Evolutionary conservation across 2,888 invertebrate species (phyloP).

Genomic region (Drosophila testacea): DNA sequence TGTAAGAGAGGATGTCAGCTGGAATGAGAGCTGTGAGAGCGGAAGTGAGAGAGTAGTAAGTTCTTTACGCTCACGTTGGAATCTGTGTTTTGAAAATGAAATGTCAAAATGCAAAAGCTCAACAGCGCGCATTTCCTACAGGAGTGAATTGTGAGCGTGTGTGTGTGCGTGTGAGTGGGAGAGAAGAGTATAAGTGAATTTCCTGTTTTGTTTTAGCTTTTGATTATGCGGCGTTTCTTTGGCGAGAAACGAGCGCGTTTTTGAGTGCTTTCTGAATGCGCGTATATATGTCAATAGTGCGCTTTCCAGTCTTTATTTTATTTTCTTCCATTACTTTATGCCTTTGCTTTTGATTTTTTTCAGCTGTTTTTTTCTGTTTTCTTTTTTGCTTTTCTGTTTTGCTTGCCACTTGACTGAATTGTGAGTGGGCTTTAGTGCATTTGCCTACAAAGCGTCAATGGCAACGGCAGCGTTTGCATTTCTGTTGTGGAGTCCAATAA

Average conservation of each 20-base stretch:
- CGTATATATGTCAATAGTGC: slow-evolving; percentile 84
- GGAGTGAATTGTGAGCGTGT: slow-evolving; percentile 16
- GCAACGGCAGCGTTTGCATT: slow-evolving; percentile 20
- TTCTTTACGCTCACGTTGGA: slow-evolving; percentile 47
- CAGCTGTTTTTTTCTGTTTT: slow-evolving; percentile 48
- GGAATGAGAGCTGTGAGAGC: slow-evolving; percentile 4
- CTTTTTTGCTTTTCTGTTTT: slow-evolving; percentile 7
- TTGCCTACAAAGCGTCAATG: slow-evolving; percentile 44
- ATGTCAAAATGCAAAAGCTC: slow-evolving; percentile 77
- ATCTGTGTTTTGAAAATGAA: slow-evolving; percentile 77
- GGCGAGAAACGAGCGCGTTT: slow-evolving; percentile 45
- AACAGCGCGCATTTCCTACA: slow-evolving; percentile 73
- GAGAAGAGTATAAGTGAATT: slow-evolving; percentile 71
- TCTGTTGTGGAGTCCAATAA: slow-evolving; percentile 37
- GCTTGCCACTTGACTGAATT: slow-evolving; percentile 74
- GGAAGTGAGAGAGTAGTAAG: slow-evolving; percentile 11
- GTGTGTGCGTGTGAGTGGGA: slow-evolving; percentile 27
- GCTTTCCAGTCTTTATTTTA: slow-evolving; percentile 79
- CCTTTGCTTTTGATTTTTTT: slow-evolving; percentile 45
- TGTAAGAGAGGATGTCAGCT: neutral
- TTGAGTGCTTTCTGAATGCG: slow-evolving; percentile 63
- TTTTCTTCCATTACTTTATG: slow-evolving; percentile 27
- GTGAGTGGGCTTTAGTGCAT: slow-evolving; percentile 55
- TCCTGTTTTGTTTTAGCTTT: slow-evolving; percentile 76
- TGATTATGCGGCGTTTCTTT: slow-evolving; percentile 75